Conservation (phyloP, 2,797 vertebrate genomes). For the Dallia pectoralis region DNA sequence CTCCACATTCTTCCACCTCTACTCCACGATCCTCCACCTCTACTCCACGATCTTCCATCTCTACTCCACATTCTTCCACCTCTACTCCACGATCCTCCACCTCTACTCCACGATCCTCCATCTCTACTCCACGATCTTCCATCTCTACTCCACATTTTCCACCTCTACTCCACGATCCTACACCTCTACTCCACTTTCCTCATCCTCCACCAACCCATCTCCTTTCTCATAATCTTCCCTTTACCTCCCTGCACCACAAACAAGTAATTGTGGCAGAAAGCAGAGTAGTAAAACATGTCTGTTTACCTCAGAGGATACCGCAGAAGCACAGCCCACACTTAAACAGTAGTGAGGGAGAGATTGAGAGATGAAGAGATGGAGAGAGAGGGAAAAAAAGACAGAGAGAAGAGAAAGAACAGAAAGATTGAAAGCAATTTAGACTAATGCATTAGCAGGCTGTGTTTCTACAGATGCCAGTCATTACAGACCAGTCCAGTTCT, state of each 20-base stretch:
- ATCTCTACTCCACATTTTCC: background rate
- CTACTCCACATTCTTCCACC: background rate
- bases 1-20: too few species aligned
- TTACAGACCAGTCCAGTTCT: too few species aligned
- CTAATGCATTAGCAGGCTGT: background rate
- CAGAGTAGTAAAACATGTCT: constrained; percentile 60
- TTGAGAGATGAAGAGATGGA: constrained; percentile 1
- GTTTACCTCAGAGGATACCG: constrained; percentile 72
- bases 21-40: background rate
- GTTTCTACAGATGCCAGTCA: background rate
- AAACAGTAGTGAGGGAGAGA: background rate
- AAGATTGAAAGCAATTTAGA: background rate
- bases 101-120: too few species aligned
- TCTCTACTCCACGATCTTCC: constrained; percentile 7
- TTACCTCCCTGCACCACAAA: constrained; percentile 57
- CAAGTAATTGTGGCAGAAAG: constrained; percentile 63
- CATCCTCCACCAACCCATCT: background rate
- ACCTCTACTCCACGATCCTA: constrained; percentile 1
- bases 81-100: background rate
- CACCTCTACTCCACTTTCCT: background rate
- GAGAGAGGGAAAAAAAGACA: background rate
- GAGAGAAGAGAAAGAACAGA: background rate
- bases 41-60: too few species aligned
- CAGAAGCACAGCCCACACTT: constrained; percentile 66
- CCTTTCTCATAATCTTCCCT: background rate